phyloP scores from a whole-genome alignment of 2,113 vertebrate genomes.

The Amia ocellicauda region DNA sequence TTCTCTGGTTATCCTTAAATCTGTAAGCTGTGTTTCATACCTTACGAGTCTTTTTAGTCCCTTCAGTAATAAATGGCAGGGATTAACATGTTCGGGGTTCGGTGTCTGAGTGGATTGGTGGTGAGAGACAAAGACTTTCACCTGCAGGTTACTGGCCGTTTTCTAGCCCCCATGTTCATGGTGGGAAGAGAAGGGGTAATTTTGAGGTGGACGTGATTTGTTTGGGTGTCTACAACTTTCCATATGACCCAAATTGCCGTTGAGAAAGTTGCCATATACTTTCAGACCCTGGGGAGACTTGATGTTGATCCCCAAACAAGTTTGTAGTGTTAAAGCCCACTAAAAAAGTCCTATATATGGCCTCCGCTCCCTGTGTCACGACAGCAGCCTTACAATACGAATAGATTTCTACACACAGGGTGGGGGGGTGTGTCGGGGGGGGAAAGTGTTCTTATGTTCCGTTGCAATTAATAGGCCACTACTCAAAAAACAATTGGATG shows the following conservation, averaged over 20 bases:
- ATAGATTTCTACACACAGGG: neutral
- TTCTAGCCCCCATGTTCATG: neutral
- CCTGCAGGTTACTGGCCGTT: neutral
- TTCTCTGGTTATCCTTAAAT: conserved; percentile 23
- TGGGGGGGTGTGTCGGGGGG: too few species aligned
- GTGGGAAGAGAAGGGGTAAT: neutral
- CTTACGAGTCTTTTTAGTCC: neutral
- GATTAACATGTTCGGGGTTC: conserved; percentile 20
- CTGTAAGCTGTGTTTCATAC: conserved; percentile 6
- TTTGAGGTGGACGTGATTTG: too few species aligned
- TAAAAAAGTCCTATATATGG: too few species aligned
- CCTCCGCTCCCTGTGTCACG: too few species aligned
- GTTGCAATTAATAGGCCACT: conserved; percentile 12
- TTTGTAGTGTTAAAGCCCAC: too few species aligned
- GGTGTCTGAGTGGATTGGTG: conserved; percentile 17
- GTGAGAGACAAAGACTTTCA: conserved; percentile 3
- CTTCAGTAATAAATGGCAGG: conserved; percentile 19
- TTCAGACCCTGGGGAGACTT: too few species aligned
- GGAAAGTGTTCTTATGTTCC: neutral
- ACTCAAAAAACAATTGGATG: conserved; percentile 3
- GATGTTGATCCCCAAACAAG: too few species aligned
- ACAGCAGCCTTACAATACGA: too few species aligned
- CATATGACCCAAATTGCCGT: too few species aligned
- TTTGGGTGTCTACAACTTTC: too few species aligned
- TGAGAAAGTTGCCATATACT: too few species aligned